Evolutionary conservation across 2,113 vertebrate species (phyloP).

Genomic region (Mola mola): DNA sequence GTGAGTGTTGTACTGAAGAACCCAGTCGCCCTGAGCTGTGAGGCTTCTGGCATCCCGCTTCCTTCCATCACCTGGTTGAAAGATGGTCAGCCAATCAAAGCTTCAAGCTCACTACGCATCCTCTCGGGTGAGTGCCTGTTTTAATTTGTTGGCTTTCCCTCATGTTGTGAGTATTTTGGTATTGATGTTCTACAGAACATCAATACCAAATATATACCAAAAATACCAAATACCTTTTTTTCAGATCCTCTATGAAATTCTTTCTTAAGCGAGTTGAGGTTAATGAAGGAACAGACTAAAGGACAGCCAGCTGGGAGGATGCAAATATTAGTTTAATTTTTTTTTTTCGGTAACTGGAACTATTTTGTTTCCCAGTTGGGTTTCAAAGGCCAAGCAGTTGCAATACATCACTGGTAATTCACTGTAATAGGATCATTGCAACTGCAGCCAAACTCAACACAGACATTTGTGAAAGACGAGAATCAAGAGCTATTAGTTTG

Average conservation of each 20-base stretch:
- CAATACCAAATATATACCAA: too few relatives aligned
- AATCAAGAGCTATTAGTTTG: constrained; percentile 20
- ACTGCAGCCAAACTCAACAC: constrained; percentile 50
- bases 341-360: constrained; percentile 2
- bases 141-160: neutral
- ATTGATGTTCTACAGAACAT: too few relatives aligned
- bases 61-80: constrained; percentile 92
- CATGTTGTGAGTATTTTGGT: too few relatives aligned
- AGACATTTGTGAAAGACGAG: constrained; percentile 27
- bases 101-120: constrained; percentile 80
- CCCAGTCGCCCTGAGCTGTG: constrained; percentile 88
- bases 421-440: constrained; percentile 34
- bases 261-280: neutral
- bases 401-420: constrained; percentile 51
- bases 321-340: neutral
- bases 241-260: neutral
- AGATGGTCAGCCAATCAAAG: constrained; percentile 84
- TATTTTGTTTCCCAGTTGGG: neutral
- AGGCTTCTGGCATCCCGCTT: constrained; percentile 92
- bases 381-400: constrained; percentile 26
- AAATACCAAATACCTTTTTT: neutral
- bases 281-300: neutral
- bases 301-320: neutral
- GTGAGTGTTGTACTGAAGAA: constrained; percentile 91
- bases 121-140: constrained; percentile 87